Percentiles rank a stretch among this genome's conserved stretches.
These are phyloP conservation scores for Apostichopus leukothele DNA, from an alignment of 53 echinoderm and acorn worm species.

Conservation along the genomic window DNA sequence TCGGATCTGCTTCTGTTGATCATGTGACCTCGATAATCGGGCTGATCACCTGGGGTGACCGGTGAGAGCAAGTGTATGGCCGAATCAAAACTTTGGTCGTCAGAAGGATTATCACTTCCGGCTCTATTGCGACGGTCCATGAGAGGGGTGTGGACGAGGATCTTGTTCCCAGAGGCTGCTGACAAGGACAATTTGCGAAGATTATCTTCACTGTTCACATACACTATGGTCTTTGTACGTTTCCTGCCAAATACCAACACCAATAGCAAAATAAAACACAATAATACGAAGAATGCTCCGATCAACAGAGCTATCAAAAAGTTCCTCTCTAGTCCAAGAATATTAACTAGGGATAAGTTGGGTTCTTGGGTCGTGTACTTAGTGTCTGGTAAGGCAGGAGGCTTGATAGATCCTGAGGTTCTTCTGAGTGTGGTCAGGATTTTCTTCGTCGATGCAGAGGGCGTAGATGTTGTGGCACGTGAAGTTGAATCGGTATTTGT, in stretches of 20 bases:
- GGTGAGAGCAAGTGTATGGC: constrained; percentile 33
- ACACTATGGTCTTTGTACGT: constrained; percentile 20
- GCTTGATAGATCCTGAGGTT: neutral
- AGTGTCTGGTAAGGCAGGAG: neutral
- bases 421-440: neutral
- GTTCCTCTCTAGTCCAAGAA: constrained; percentile 32
- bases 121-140: constrained; percentile 36
- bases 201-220: constrained; percentile 24
- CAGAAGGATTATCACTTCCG: constrained; percentile 40
- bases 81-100: constrained; percentile 43
- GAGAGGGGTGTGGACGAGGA: constrained; percentile 9
- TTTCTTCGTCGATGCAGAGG: neutral
- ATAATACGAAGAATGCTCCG: constrained; percentile 1
- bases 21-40: neutral
- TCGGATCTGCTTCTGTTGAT: constrained; percentile 19
- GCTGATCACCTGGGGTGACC: constrained; percentile 12
- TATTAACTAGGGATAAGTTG: neutral
- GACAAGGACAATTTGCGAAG: neutral
- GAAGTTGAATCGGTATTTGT: neutral
- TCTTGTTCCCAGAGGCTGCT: neutral
- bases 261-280: constrained; percentile 17
- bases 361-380: neutral
- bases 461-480: neutral
- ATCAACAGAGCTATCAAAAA: constrained; percentile 39
- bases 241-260: constrained; percentile 16